A percentile compares a stretch with the other conserved stretches of the same genome.
phyloP scores from a whole-genome alignment of 2,797 vertebrate genomes.

The Chelidonichthys spinosus region DNA sequence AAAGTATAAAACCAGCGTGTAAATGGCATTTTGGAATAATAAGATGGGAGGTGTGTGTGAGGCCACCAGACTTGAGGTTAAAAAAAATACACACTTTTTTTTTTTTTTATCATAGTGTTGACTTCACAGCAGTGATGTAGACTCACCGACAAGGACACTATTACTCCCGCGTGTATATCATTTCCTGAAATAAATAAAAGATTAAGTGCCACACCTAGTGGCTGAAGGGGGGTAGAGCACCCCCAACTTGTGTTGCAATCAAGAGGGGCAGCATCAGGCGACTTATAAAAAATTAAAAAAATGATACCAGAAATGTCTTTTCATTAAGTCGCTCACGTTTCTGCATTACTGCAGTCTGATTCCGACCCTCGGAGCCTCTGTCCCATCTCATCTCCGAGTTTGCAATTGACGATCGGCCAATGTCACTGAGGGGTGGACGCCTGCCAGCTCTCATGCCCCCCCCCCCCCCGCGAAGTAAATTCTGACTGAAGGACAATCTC shows the following conservation, averaged over 20 bases:
- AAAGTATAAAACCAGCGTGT: conserved; percentile 36
- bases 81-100: not conserved
- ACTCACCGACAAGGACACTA: conserved; percentile 1
- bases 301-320: not conserved
- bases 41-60: conserved; percentile 12
- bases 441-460: not conserved
- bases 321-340: not conserved
- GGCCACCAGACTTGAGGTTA: not conserved
- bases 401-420: conserved; percentile 44
- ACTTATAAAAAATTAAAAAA: not conserved
- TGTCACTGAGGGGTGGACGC: conserved; percentile 30
- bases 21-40: conserved; percentile 25
- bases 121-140: not conserved
- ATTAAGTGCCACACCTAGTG: conserved; percentile 92
- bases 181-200: conserved; percentile 82
- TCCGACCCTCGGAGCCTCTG: too few relatives aligned
- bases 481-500: conserved; percentile 28
- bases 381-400: not conserved
- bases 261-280: conserved; percentile 12
- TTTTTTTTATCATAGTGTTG: not conserved
- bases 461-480: conserved; percentile 25
- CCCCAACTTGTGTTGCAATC: conserved; percentile 34
- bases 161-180: conserved; percentile 50
- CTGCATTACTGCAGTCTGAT: not conserved
- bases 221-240: conserved; percentile 82